phyloP scores from a whole-genome alignment of 2,888 invertebrate species.

The Unio pictorum region DNA sequence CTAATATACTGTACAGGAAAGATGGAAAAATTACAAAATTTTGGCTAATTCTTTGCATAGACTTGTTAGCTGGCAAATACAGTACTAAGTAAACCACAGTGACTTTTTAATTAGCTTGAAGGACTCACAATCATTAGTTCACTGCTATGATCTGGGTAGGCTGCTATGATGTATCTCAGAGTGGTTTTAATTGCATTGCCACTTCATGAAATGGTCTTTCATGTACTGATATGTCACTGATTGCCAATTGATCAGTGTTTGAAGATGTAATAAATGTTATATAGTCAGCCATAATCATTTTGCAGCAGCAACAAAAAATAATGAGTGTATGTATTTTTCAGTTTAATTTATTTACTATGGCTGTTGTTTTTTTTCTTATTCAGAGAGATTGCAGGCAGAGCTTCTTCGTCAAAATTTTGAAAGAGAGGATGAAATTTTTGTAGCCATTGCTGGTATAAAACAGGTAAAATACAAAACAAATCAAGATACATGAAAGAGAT shows the following conservation, averaged over 20 bases:
- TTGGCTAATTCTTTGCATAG: too few species aligned
- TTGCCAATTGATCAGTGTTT: not conserved
- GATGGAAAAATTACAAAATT: too few species aligned
- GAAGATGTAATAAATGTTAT: not conserved
- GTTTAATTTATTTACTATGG: not conserved
- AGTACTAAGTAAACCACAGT: too few species aligned
- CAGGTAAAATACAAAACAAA: conserved; percentile 51
- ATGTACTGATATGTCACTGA: not conserved
- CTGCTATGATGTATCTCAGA: too few species aligned
- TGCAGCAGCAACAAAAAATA: not conserved
- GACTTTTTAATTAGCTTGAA: too few species aligned
- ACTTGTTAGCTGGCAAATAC: too few species aligned
- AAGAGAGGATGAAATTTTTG: conserved; percentile 69
- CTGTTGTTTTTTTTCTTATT: conserved; percentile 14
- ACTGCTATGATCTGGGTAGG: too few species aligned
- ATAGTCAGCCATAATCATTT: not conserved
- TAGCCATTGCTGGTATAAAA: conserved; percentile 70
- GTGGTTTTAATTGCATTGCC: too few species aligned
- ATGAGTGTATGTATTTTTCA: too few species aligned
- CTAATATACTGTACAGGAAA: too few species aligned
- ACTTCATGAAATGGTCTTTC: not conserved
- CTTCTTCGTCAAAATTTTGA: conserved; percentile 60
- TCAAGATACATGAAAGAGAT: too few species aligned
- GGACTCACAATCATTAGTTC: too few species aligned
- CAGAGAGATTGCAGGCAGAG: conserved; percentile 68